Conservation (phyloP, 2,888 invertebrate genomes). For the Matsumyia berberina region DNA sequence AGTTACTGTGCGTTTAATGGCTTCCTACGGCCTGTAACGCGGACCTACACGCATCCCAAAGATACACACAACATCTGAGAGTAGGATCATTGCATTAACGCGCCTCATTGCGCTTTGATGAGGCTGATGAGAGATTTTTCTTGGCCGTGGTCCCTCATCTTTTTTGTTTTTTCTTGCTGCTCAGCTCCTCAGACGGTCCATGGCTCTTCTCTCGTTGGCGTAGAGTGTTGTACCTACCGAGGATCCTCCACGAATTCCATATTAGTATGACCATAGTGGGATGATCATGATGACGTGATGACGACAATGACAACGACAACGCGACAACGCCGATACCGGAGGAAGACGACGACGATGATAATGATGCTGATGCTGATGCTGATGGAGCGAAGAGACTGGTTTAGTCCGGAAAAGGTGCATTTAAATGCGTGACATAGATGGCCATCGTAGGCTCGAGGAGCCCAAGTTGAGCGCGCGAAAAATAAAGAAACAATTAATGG, state of each 20-base stretch:
- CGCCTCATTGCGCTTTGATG: slow-evolving; percentile 61
- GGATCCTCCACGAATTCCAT: slow-evolving; percentile 77
- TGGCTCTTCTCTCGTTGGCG: background rate
- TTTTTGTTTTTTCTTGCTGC: slow-evolving; percentile 31
- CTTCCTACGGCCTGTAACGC: slow-evolving; percentile 54
- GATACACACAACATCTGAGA: slow-evolving; percentile 25
- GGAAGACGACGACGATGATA: slow-evolving; percentile 11
- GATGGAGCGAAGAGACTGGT: slow-evolving; percentile 48
- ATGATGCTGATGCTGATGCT: slow-evolving; percentile 37
- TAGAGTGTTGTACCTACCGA: slow-evolving; percentile 72
- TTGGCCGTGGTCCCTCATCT: slow-evolving; percentile 19
- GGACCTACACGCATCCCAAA: slow-evolving; percentile 62
- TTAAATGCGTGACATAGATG: slow-evolving; percentile 71
- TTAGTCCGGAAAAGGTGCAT: slow-evolving; percentile 50
- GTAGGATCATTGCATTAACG: slow-evolving; percentile 71
- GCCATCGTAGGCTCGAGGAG: slow-evolving; percentile 38
- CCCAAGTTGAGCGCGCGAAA: slow-evolving; percentile 70
- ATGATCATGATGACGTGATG: slow-evolving; percentile 72
- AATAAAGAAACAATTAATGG: slow-evolving; percentile 76
- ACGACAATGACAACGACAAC: slow-evolving; percentile 53
- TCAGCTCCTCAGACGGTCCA: background rate
- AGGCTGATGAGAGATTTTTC: slow-evolving; percentile 51
- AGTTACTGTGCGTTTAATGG: slow-evolving; percentile 72
- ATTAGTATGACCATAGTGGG: slow-evolving; percentile 77
- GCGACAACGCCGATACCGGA: slow-evolving; percentile 23